Evolutionary conservation across 2,888 invertebrate species (phyloP).

Genomic region (Campoplex capitator): DNA sequence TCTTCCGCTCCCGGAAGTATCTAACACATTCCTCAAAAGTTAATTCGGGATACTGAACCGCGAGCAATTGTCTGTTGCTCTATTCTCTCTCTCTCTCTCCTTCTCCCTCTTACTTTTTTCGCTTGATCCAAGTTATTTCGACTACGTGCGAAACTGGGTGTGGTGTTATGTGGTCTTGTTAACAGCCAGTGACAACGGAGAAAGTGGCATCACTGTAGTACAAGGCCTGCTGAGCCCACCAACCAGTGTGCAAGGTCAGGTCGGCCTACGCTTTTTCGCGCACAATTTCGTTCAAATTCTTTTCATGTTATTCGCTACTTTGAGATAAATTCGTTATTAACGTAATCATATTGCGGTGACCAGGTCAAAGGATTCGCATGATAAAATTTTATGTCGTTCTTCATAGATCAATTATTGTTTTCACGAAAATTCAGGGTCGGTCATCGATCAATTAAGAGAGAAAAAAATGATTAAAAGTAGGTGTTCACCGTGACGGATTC

Average conservation of each 20-base stretch:
- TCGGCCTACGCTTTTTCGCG: slow-evolving; percentile 28
- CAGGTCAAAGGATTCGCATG: too few relatives aligned
- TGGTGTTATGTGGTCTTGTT: slow-evolving; percentile 10
- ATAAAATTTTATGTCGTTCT: too few relatives aligned
- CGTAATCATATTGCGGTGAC: too few relatives aligned
- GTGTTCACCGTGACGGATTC: too few relatives aligned
- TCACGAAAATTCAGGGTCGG: too few relatives aligned
- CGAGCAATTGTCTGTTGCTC: slow-evolving; percentile 22
- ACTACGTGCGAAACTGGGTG: slow-evolving; percentile 28
- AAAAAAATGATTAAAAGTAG: too few relatives aligned
- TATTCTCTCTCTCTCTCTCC: background rate
- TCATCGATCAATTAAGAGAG: too few relatives aligned
- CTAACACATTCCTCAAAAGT: background rate
- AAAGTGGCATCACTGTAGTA: slow-evolving; percentile 40
- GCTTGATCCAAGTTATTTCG: slow-evolving; percentile 24
- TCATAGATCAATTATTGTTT: too few relatives aligned
- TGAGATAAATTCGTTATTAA: background rate
- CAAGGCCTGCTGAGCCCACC: slow-evolving; percentile 34
- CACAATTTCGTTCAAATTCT: slow-evolving; percentile 15
- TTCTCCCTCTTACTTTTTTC: background rate
- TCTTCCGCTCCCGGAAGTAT: slow-evolving; percentile 1
- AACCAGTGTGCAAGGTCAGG: slow-evolving; percentile 50
- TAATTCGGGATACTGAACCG: slow-evolving; percentile 34
- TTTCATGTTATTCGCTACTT: background rate
- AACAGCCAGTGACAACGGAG: slow-evolving; percentile 32